Conservation (phyloP, 2,888 invertebrate species). For the Chrysodeixis includens region DNA sequence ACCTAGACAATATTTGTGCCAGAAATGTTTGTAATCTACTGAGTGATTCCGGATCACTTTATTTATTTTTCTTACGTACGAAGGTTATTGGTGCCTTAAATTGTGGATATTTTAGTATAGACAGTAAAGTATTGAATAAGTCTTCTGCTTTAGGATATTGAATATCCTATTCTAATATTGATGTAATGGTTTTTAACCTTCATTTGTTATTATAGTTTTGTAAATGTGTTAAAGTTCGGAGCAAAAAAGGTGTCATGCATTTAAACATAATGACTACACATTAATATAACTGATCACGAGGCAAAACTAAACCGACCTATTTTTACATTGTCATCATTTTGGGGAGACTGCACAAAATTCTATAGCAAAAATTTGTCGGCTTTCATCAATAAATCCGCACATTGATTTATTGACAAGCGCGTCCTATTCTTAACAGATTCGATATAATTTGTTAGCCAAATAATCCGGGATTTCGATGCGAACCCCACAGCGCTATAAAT, state of each 20-base stretch:
- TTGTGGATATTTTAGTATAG: conserved; percentile 2
- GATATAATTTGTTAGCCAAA: conserved; percentile 89
- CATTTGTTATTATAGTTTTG: not conserved
- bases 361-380: conserved; percentile 74
- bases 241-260: conserved; percentile 4
- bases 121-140: not conserved
- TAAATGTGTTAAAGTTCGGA: not conserved
- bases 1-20: conserved; percentile 70
- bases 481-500: conserved; percentile 70
- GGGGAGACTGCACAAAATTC: conserved; percentile 67
- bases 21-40: conserved; percentile 71
- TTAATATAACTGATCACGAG: conserved; percentile 28
- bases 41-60: conserved; percentile 72
- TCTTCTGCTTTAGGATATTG: too few species aligned
- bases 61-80: conserved; percentile 58
- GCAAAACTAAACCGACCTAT: conserved; percentile 28
- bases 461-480: conserved; percentile 86
- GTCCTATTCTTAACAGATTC: conserved; percentile 86
- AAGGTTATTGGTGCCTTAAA: conserved; percentile 30
- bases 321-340: conserved; percentile 62
- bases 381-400: conserved; percentile 83
- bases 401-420: conserved; percentile 86
- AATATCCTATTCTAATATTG: too few species aligned
- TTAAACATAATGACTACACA: conserved; percentile 32
- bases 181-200: too few species aligned